phyloP scores from a whole-genome alignment of 2,797 vertebrate species.

The Labroides dimidiatus region DNA sequence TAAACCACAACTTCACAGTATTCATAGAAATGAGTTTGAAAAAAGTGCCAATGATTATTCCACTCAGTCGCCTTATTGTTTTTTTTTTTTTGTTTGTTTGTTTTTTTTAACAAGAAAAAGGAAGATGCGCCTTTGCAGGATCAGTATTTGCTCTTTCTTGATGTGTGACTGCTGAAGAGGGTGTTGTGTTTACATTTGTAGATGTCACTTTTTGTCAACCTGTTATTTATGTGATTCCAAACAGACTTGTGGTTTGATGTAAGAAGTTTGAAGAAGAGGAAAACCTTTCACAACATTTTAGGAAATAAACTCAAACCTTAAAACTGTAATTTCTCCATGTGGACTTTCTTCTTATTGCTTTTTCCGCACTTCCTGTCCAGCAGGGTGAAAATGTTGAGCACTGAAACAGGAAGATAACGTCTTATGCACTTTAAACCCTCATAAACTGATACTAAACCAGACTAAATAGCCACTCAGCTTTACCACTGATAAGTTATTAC shows the following conservation, averaged over 20 bases:
- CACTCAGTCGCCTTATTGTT: slow-evolving; percentile 61
- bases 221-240: slow-evolving; percentile 34
- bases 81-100: slow-evolving; percentile 35
- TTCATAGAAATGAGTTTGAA: slow-evolving; percentile 32
- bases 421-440: slow-evolving; percentile 21
- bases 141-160: slow-evolving; percentile 1
- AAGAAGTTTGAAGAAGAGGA: background rate
- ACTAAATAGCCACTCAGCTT: background rate
- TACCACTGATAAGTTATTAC: slow-evolving; percentile 5
- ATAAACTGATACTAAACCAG: slow-evolving; percentile 13
- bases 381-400: background rate
- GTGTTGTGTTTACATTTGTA: slow-evolving; percentile 55
- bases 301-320: slow-evolving; percentile 4
- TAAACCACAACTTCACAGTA: slow-evolving; percentile 43
- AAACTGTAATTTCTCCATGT: slow-evolving; percentile 1
- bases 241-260: slow-evolving; percentile 14
- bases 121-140: background rate
- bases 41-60: slow-evolving; percentile 62
- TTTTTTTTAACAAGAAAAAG: slow-evolving; percentile 22
- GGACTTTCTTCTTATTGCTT: background rate
- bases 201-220: slow-evolving; percentile 31
- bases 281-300: background rate
- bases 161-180: background rate
- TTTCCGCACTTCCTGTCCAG: background rate
- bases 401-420: background rate